Evolutionary conservation across 2,113 vertebrate species (phyloP).

Genomic region (Proterorhinus semilunaris): DNA sequence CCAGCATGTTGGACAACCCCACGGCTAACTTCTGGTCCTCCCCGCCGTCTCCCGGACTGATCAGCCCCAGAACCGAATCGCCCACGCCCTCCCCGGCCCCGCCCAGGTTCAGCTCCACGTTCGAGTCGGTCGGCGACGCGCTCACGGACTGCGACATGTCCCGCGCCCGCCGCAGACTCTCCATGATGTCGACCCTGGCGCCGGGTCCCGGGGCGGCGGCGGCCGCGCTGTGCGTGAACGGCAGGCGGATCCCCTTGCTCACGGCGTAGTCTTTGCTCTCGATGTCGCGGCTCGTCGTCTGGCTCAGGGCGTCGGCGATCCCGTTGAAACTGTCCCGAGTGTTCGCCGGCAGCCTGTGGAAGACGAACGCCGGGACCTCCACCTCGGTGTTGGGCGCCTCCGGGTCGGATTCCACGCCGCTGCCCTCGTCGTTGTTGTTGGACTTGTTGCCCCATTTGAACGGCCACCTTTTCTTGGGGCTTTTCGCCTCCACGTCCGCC

Average conservation of each 20-base stretch:
- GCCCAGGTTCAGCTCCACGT: conserved; percentile 25
- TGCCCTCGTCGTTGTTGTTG: conserved; percentile 24
- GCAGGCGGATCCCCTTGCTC: conserved; percentile 57
- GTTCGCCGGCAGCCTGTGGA: conserved; percentile 60
- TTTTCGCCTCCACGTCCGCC: conserved; percentile 31
- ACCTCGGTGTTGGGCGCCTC: conserved; percentile 19
- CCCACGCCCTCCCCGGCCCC: conserved; percentile 13
- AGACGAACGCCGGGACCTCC: conserved; percentile 65
- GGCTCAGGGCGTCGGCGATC: conserved; percentile 9
- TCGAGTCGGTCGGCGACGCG: conserved; percentile 20
- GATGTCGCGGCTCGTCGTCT: conserved; percentile 36
- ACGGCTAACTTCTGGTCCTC: conserved; percentile 57
- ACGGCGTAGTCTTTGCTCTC: conserved; percentile 50
- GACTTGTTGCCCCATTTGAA: conserved; percentile 53
- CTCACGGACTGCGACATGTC: conserved; percentile 29
- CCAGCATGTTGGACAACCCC: conserved; percentile 75
- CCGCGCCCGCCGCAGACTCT: conserved; percentile 63
- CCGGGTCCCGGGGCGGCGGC: not conserved
- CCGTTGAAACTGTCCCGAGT: conserved; percentile 21
- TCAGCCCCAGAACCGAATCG: conserved; percentile 12
- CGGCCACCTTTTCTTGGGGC: conserved; percentile 55
- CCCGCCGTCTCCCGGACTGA: conserved; percentile 31
- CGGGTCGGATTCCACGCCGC: conserved; percentile 13
- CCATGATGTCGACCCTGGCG: conserved; percentile 61
- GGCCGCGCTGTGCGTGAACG: conserved; percentile 32